Evolutionary conservation across 2,797 vertebrate species (phyloP), one percentile per base, ranked within the genome.

Genomic region (Octomys mimax): DNA sequence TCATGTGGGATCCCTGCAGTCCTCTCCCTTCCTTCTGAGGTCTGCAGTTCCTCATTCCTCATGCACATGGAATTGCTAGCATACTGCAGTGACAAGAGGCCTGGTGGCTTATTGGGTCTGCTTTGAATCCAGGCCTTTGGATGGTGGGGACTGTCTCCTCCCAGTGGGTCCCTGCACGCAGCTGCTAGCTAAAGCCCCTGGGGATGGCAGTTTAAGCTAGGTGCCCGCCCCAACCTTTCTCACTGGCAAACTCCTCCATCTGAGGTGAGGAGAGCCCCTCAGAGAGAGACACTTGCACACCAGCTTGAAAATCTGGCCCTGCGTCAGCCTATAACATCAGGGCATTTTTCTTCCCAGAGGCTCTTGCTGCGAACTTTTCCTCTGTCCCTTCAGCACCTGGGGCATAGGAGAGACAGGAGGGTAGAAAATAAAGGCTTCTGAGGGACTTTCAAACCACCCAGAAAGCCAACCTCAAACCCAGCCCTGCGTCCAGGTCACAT

Each of bases 401-500:
- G 71, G 77, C 68, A 68, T 73, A 66, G 62, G 42, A 22, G 62
- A 91, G 36, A 93, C 9, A 39, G 86, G 57, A 93, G 61, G 33
- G 79, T 71, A 91, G 90, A 86, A 77, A 92, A 96, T 62, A 89
- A 98, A 96, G 97, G 95, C 39, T 31, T 89, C 88, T 19, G 88
- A 92, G 31, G 92, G 82, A 89, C 61, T 89, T 95, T 42, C 80
- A 92, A 98, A 96, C 96, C 93, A 96, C 92, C 92, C 97, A 98
- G 97, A 96, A 98, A 97, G 95, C 95, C 95, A 79, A 75, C 95
- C 85, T 95, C 91, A 97, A 92, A 94, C 81, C 13, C 71, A 92
- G 84, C 49, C 92, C 64, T 95, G 84, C 24, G n/a, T 97, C 95
- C 97, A 95, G 68, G 89, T 92, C 90, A 36, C 46, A 54, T 89